phyloP scores from a whole-genome alignment of 2,797 vertebrate species.

The Phoebastria nigripes region DNA sequence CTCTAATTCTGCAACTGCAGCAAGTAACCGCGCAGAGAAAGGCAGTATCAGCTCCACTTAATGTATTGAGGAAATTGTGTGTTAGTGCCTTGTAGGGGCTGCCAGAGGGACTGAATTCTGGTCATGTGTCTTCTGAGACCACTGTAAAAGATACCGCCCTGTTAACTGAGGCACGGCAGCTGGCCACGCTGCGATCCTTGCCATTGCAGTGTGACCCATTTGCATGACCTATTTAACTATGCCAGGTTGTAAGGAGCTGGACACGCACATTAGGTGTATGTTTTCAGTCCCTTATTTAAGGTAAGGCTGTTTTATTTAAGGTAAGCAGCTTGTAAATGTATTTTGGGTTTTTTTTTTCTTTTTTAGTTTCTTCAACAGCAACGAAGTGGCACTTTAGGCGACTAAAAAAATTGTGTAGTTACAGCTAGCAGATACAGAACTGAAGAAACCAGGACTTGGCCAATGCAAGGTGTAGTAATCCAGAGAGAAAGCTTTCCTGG shows the following conservation, averaged over 20 bases:
- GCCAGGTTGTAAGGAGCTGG: neutral
- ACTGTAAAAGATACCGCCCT: neutral
- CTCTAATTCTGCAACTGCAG: neutral
- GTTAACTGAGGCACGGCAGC: neutral
- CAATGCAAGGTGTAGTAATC: neutral
- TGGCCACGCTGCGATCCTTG: neutral
- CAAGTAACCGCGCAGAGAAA: neutral
- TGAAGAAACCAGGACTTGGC: neutral
- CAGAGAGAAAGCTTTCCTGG: neutral
- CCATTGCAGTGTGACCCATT: neutral
- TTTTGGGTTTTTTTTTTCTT: neutral
- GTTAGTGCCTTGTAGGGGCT: neutral
- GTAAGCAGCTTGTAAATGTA: neutral
- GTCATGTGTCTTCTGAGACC: neutral
- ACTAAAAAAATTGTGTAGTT: neutral
- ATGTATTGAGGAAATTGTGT: neutral
- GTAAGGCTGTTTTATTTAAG: neutral
- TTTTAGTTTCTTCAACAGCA: neutral
- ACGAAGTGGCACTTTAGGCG: neutral
- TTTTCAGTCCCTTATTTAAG: neutral
- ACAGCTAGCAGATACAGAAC: neutral
- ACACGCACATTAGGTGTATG: neutral
- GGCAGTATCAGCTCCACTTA: neutral
- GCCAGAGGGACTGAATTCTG: neutral
- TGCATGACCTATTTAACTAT: slow-evolving; percentile 16